Percentiles rank a stretch among this genome's conserved stretches.
Conservation (phyloP, 2,888 invertebrate genomes). For the Spatulosminthurus flaviceps region DNA sequence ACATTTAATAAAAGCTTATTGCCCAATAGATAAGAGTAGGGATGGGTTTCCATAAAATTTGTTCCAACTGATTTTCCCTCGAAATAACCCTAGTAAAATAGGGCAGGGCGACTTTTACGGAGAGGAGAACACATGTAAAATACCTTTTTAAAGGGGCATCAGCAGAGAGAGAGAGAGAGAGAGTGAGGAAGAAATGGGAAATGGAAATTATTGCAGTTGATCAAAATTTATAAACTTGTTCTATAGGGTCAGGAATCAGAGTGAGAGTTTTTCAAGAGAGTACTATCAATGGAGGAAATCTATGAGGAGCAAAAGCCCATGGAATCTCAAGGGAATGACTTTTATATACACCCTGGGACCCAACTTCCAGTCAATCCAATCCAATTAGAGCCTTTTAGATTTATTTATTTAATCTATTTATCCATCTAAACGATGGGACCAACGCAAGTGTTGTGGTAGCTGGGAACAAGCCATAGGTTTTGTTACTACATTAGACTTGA, state of each 20-base stretch:
- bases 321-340: constrained; percentile 29
- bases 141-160: too few species aligned
- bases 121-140: too few species aligned
- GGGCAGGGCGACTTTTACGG: too few species aligned
- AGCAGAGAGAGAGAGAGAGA: too few species aligned
- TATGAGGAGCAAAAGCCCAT: background rate
- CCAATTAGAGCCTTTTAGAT: constrained; percentile 50
- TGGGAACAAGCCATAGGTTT: constrained; percentile 1
- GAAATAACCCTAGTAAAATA: too few species aligned
- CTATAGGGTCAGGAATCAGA: constrained; percentile 12
- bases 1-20: too few species aligned
- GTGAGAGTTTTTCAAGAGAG: background rate
- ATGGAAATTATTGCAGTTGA: background rate
- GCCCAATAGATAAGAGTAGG: too few species aligned
- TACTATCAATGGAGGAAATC: background rate
- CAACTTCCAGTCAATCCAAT: constrained; percentile 37
- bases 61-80: too few species aligned
- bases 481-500: background rate
- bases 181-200: background rate
- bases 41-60: too few species aligned
- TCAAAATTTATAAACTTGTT: background rate
- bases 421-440: constrained; percentile 37
- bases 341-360: background rate
- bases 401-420: constrained; percentile 47
- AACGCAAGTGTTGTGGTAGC: background rate